A percentile compares a stretch with the other conserved stretches of the same genome.
phyloP scores from a whole-genome alignment of 2,113 vertebrate species.

The Bagarius yarrelli region DNA sequence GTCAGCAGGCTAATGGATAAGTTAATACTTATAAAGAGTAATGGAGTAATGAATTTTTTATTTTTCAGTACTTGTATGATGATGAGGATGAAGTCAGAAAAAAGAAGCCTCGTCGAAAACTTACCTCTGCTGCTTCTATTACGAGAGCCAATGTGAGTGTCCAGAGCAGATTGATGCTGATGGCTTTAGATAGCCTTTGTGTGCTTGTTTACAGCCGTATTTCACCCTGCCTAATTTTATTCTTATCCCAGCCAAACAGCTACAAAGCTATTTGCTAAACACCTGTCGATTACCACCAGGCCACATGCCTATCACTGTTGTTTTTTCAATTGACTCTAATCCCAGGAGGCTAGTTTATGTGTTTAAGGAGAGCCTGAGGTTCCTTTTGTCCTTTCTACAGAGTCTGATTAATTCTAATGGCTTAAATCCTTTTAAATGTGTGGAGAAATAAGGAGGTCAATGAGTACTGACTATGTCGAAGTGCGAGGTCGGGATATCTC shows the following conservation, averaged over 20 bases:
- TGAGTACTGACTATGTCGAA: slow-evolving; percentile 24
- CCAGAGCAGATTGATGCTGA: neutral
- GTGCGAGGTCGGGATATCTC: slow-evolving; percentile 13
- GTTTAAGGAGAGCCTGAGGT: slow-evolving; percentile 24
- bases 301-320: slow-evolving; percentile 15
- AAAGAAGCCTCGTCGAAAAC: slow-evolving; percentile 85
- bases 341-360: slow-evolving; percentile 2
- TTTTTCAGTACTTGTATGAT: slow-evolving; percentile 79
- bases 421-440: slow-evolving; percentile 24
- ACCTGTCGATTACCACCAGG: slow-evolving; percentile 9
- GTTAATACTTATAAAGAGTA: too few species aligned
- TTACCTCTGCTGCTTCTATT: slow-evolving; percentile 78
- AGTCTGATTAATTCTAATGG: slow-evolving; percentile 6
- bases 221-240: neutral
- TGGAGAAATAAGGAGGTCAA: slow-evolving; percentile 20
- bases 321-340: slow-evolving; percentile 31
- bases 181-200: neutral
- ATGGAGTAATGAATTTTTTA: too few species aligned
- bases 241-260: slow-evolving; percentile 3
- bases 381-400: slow-evolving; percentile 35
- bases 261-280: neutral
- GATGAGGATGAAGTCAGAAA: slow-evolving; percentile 88
- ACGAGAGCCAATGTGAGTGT: slow-evolving; percentile 68
- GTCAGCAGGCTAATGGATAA: neutral
- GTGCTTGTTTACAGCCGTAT: neutral